Base-by-base conservation (phyloP, 2,113 vertebrate genomes). In the Labeo rohita region DNA sequence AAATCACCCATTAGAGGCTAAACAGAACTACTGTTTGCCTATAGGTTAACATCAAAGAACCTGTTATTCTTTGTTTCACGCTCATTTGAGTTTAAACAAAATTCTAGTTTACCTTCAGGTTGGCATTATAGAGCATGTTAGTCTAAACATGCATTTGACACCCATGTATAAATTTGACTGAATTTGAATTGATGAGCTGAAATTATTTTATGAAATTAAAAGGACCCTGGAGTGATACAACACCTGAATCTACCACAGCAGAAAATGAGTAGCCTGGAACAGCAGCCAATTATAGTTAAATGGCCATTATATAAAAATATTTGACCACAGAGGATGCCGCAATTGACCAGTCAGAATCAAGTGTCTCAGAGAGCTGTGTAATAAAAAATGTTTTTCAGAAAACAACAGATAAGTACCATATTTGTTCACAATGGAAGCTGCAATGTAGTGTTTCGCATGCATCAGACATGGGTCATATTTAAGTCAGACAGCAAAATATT, bases 61-160 rank as follows among this genome's bases (percentile, higher is more conserved):
- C 65, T 80, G 43, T 34, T 65, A 80, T 7, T 47, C 39, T 80
- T 47, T 23, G n/a, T 65, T 28, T 65, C 7, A 28, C 39, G 0
- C 6, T 63, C 8, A 65, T 47, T 80, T 80, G n/a, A 65, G 39
- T 63, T 39, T 59, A 78, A 78, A 78, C 52, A 59, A 78, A 13
- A n/a, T 39, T 0, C 43, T 79, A 11, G 18, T 79, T 79, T 59
- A 11, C 50, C 18, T 59, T 36, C 12, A 36, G 28, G 6, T 43
- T 4, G 43, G 23, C 11, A 49, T 49, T 45, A 74, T 23, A 78
- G 52, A 6, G 23, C 76, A 43, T 43, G 49, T 54, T 18, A 9
- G 28, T 52, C 7, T 45, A 18, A 73, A n/a, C 9, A 2, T 28
- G 49, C 47, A 34, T 76, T 76, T 28, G n/a, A n/a, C 52, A 59